phyloP scores from a whole-genome alignment of 2,888 invertebrate genomes.

The Sepiola atlantica region DNA sequence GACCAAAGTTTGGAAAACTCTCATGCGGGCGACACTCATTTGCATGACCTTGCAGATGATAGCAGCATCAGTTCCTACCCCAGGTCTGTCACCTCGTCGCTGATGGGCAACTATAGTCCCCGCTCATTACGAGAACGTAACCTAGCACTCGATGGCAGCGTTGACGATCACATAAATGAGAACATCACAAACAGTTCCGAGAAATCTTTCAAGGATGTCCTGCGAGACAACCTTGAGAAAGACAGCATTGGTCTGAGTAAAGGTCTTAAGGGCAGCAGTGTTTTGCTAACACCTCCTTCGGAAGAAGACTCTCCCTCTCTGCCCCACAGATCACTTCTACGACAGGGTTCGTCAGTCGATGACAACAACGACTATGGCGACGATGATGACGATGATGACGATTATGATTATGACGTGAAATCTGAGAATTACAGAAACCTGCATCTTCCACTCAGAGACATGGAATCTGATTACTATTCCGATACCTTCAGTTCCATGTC shows the following conservation, averaged over 20 bases:
- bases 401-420: neutral
- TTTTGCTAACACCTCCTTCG: constrained; percentile 61
- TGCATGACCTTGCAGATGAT: neutral
- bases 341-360: neutral
- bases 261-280: constrained; percentile 55
- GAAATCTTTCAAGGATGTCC: neutral
- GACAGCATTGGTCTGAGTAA: constrained; percentile 7
- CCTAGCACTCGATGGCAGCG: constrained; percentile 50
- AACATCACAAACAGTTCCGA: neutral
- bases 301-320: constrained; percentile 53
- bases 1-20: constrained; percentile 19
- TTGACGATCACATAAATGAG: constrained; percentile 41
- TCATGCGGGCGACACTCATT: neutral
- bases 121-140: constrained; percentile 64
- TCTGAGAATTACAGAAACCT: neutral
- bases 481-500: constrained; percentile 23
- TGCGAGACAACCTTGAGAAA: constrained; percentile 3
- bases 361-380: too few relatives aligned
- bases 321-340: constrained; percentile 37
- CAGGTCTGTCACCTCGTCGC: constrained; percentile 51
- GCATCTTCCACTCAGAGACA: neutral
- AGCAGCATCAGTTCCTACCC: constrained; percentile 40
- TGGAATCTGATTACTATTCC: neutral
- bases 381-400: too few relatives aligned
- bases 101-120: constrained; percentile 67